Evolutionary conservation across 2,113 vertebrate genomes (phyloP).

Genomic region (Notiomystis cincta): DNA sequence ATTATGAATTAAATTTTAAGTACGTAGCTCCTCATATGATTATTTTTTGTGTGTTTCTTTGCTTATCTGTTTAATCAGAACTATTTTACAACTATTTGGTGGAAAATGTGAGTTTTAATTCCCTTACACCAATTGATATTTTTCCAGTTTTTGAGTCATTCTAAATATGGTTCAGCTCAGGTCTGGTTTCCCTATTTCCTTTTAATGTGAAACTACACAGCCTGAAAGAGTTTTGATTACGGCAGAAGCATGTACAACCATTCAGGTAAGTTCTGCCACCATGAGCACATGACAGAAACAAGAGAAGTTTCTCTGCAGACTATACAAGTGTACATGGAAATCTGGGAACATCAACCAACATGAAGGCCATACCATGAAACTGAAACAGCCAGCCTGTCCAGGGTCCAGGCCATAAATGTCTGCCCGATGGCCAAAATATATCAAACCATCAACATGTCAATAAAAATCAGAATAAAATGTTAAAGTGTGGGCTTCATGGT

Average conservation of each 20-base stretch:
- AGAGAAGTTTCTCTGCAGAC: not conserved
- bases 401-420: not conserved
- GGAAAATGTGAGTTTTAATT: not conserved
- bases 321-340: not conserved
- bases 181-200: not conserved
- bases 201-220: not conserved
- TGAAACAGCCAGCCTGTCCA: not conserved
- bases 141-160: not conserved
- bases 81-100: not conserved
- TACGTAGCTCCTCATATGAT: not conserved
- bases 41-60: not conserved
- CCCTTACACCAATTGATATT: not conserved
- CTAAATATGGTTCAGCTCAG: not conserved
- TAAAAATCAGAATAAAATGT: not conserved
- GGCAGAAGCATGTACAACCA: fast-evolving
- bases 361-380: fast-evolving
- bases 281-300: not conserved
- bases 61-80: not conserved
- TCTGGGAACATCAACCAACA: not conserved
- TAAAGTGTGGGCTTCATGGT: not conserved
- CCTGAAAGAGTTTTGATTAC: not conserved
- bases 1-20: not conserved
- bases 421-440: not conserved
- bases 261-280: not conserved
- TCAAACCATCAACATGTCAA: not conserved